Evolutionary conservation across 2,113 vertebrate species (phyloP).

Genomic region (Gopherus evgoodei): DNA sequence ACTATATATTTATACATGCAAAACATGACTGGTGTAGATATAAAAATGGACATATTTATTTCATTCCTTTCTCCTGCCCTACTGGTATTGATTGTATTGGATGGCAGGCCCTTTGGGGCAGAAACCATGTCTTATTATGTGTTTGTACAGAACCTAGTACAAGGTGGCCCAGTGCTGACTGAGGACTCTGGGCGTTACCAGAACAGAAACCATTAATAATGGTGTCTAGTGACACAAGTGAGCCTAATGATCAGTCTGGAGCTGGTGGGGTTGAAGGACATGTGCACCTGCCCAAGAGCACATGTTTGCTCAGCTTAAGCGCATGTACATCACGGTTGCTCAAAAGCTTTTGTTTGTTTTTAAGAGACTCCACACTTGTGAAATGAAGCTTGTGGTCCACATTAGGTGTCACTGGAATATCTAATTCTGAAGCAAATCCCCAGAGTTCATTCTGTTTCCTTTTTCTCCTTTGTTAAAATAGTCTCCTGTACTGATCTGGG

Average conservation of each 20-base stretch:
- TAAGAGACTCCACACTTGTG: neutral
- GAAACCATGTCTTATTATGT: neutral
- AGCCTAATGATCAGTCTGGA: neutral
- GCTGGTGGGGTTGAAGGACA: neutral
- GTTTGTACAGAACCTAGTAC: neutral
- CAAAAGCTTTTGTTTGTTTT: neutral
- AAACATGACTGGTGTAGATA: neutral
- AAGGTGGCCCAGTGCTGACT: neutral
- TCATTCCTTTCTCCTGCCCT: neutral
- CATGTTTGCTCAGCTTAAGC: neutral
- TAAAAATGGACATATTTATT: neutral
- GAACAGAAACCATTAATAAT: neutral
- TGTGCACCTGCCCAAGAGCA: neutral
- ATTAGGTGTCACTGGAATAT: neutral
- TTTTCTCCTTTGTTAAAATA: neutral
- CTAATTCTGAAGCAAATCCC: neutral
- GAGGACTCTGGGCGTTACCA: neutral
- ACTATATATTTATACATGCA: neutral
- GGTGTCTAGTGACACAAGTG: neutral
- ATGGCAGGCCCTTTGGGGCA: neutral
- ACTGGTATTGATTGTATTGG: neutral
- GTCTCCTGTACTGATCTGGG: neutral
- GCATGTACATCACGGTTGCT: neutral
- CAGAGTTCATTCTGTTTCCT: neutral
- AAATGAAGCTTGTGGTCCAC: neutral